Base-by-base conservation (phyloP, 64 coral and sea anemone genomes). In the Stylophora pistillata region DNA sequence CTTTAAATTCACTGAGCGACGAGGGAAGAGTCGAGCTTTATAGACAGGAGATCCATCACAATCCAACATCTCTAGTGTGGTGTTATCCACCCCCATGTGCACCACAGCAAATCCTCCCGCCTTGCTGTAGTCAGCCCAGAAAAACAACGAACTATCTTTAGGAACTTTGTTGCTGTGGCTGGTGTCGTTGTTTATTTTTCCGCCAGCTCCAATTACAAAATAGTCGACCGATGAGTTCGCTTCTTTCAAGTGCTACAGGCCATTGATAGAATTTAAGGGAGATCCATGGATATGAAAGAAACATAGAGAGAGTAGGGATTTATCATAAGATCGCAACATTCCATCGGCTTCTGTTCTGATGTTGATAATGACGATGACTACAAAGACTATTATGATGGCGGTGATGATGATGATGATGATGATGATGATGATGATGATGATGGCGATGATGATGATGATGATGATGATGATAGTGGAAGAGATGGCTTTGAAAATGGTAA, bases 201-300 rank as follows among this genome's bases (percentile, higher is more conserved):
- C 91, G 13, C 79, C 94, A 28, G 86, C 76, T 26, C 94, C 94
- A 86, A 82, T 93, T 0, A 96, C 87, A 73, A 96, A 96, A 76
- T 96, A 96, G 10, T 96, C 80, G 15, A 96, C 94, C 10, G 74
- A 56, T 21, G 82, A 93, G 54, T 77, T 89, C 21, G 56, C 23
- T 77, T 96, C 94, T 83, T 96, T 96, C 15, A 96, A 56, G 26
- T 96, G 94, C 94, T 96, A 77, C 29, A 27, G 56, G 32, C 12
- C 18, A 15, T 15, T 17, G 15, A 27, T 56, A 71, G 10, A 71
- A 12, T 23, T 71, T 26, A 71, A 71, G 66, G 37, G 3, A 47
- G 47, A 63, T 4, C 5, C 76, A 26, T 0, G 30, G 59, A 59
- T 15, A 20, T 59, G 59, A n/a, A 61, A 16, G 59, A 61, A 20